Percentiles rank a stretch among this genome's conserved stretches.
These are phyloP conservation scores for Atlantisia rogersi DNA, from an alignment of 2,113 vertebrate genomes.

Conservation along the genomic window DNA sequence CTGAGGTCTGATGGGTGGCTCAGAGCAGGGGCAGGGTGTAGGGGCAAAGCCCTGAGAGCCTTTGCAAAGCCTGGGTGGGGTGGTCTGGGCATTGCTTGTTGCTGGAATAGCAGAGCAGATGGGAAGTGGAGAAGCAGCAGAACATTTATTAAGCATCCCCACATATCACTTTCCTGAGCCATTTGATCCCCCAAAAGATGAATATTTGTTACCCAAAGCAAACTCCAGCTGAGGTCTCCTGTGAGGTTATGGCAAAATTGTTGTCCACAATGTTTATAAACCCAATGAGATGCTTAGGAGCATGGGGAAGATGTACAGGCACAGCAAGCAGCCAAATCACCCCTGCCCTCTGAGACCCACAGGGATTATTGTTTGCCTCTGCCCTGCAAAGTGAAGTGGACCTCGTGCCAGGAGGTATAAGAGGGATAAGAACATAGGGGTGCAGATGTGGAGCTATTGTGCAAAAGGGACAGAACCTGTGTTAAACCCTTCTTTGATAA, in stretches of 20 bases:
- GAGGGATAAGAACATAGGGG: fast-evolving
- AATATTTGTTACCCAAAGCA: not conserved
- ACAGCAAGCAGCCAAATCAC: fast-evolving
- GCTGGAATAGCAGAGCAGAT: not conserved
- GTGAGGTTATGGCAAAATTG: not conserved
- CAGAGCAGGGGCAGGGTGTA: not conserved
- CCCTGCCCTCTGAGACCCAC: fast-evolving
- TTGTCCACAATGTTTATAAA: not conserved
- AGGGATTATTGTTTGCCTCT: not conserved
- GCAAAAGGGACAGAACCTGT: not conserved
- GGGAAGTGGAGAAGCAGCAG: not conserved
- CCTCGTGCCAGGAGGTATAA: fast-evolving
- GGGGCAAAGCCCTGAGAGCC: not conserved
- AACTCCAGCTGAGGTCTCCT: not conserved
- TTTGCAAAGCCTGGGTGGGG: not conserved
- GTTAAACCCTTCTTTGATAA: not conserved
- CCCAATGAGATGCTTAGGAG: fast-evolving
- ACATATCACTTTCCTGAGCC: not conserved
- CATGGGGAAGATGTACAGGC: fast-evolving
- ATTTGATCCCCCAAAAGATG: too few relatives aligned
- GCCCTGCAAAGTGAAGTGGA: fast-evolving
- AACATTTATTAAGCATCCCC: not conserved
- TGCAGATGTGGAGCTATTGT: not conserved
- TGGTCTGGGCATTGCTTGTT: not conserved
- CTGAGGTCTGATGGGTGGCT: fast-evolving